A percentile compares a stretch with the other conserved stretches of the same genome.
These are phyloP conservation scores for Branchinecta lindahli DNA, from an alignment of 1,140 invertebrate genomes.

Conservation along the genomic window DNA sequence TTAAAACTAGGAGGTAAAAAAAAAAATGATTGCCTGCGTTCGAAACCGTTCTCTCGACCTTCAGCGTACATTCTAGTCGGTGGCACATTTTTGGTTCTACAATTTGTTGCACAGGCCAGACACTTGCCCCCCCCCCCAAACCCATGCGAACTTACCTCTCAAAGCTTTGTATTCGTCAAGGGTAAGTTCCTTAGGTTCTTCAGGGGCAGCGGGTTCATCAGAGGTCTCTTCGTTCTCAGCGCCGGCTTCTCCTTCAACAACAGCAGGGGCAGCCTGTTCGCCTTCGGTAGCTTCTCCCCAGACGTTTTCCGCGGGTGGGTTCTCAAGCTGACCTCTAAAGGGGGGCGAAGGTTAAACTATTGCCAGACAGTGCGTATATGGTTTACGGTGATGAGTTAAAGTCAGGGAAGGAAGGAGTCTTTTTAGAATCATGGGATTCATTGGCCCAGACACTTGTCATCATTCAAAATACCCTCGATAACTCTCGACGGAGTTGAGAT, in stretches of 20 bases:
- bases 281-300: constrained; percentile 24
- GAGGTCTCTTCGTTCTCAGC: constrained; percentile 12
- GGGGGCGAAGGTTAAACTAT: background rate
- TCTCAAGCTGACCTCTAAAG: constrained; percentile 14
- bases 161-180: constrained; percentile 77
- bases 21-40: too few species aligned
- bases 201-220: constrained; percentile 19
- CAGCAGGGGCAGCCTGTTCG: constrained; percentile 22
- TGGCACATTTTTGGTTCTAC: too few species aligned
- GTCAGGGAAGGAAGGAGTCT: background rate
- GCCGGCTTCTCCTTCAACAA: constrained; percentile 19
- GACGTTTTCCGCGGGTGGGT: constrained; percentile 17
- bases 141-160: constrained; percentile 30
- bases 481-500: too few species aligned
- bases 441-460: background rate
- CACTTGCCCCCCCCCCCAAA: too few species aligned
- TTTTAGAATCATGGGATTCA: background rate
- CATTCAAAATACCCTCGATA: too few species aligned
- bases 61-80: too few species aligned
- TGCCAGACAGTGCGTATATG: too few species aligned
- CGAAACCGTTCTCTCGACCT: too few species aligned
- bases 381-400: background rate
- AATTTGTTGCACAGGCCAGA: too few species aligned
- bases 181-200: constrained; percentile 44
- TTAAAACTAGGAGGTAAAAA: too few species aligned